These are phyloP conservation scores for Brachyistius frenatus DNA, from an alignment of 2,113 vertebrate species.

Conservation along the genomic window DNA sequence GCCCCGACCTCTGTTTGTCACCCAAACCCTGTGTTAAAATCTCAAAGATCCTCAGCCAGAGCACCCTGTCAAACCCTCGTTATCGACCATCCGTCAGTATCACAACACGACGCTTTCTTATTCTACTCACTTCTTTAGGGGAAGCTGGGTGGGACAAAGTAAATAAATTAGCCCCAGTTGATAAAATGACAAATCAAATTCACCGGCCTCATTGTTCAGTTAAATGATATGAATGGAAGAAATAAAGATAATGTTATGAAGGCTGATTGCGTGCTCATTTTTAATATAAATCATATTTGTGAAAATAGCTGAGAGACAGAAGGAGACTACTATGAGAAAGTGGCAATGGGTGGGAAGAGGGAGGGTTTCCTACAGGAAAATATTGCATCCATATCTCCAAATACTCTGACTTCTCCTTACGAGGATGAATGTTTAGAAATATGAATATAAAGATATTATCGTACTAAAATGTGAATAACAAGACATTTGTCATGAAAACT, in stretches of 20 bases:
- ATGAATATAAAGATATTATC: constrained; percentile 36
- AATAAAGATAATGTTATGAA: constrained; percentile 69
- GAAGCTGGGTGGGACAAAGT: constrained; percentile 10
- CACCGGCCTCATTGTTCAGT: constrained; percentile 28
- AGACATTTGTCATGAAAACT: constrained; percentile 39
- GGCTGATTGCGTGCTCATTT: constrained; percentile 56
- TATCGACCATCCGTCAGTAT: constrained; percentile 36
- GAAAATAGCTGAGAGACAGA: constrained; percentile 27
- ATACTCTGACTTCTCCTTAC: constrained; percentile 35
- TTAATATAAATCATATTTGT: constrained; percentile 58
- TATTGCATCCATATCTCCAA: constrained; percentile 58
- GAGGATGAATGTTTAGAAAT: constrained; percentile 51
- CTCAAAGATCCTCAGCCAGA: not conserved
- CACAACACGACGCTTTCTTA: constrained; percentile 12
- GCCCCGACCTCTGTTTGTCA: constrained; percentile 3
- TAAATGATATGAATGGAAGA: constrained; percentile 74
- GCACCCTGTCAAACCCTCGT: not conserved
- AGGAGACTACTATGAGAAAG: constrained; percentile 3
- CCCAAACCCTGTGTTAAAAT: not conserved
- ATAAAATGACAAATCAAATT: constrained; percentile 72
- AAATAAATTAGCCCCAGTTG: constrained; percentile 58
- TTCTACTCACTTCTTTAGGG: not conserved
- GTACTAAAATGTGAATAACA: constrained; percentile 18
- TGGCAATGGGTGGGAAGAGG: not conserved
- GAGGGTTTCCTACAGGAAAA: not conserved